A percentile compares a stretch with the other conserved stretches of the same genome.
phyloP scores from a whole-genome alignment of 2,888 invertebrate genomes.

The Scaptomyza flava region DNA sequence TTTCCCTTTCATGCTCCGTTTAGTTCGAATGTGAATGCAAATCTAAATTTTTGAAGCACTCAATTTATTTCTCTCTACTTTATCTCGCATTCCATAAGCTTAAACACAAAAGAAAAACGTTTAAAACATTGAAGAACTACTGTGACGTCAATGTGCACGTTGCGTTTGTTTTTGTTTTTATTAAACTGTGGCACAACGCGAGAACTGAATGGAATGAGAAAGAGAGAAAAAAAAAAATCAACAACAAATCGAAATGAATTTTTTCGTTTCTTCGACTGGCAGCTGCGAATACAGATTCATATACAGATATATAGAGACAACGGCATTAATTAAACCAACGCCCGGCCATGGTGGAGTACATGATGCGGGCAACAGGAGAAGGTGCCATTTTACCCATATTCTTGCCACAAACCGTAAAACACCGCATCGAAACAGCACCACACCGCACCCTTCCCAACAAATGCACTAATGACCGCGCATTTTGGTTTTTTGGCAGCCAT shows the following conservation, averaged over 20 bases:
- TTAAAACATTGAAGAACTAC: constrained; percentile 24
- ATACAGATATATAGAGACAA: constrained; percentile 28
- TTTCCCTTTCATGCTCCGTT: constrained; percentile 24
- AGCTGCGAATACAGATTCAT: constrained; percentile 60
- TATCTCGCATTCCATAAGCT: constrained; percentile 4
- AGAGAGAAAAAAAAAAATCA: constrained; percentile 11
- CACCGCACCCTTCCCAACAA: constrained; percentile 9
- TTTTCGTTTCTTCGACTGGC: constrained; percentile 30
- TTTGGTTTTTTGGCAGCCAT: constrained; percentile 62
- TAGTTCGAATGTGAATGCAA: constrained; percentile 5
- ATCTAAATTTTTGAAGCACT: constrained; percentile 6
- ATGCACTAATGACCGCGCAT: constrained; percentile 63
- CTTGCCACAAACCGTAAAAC: constrained; percentile 24
- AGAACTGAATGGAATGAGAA: constrained; percentile 19
- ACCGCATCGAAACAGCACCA: neutral
- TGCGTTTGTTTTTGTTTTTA: constrained; percentile 38
- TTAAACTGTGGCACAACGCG: constrained; percentile 40
- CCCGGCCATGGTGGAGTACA: constrained; percentile 26
- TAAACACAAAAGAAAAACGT: constrained; percentile 11
- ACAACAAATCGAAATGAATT: constrained; percentile 69
- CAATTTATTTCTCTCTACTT: neutral
- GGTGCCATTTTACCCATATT: constrained; percentile 11
- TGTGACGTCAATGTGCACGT: constrained; percentile 70
- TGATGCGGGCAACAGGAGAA: constrained; percentile 15
- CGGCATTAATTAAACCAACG: constrained; percentile 69